phyloP scores from a whole-genome alignment of 2,888 invertebrate species.

The Laothoe populi region DNA sequence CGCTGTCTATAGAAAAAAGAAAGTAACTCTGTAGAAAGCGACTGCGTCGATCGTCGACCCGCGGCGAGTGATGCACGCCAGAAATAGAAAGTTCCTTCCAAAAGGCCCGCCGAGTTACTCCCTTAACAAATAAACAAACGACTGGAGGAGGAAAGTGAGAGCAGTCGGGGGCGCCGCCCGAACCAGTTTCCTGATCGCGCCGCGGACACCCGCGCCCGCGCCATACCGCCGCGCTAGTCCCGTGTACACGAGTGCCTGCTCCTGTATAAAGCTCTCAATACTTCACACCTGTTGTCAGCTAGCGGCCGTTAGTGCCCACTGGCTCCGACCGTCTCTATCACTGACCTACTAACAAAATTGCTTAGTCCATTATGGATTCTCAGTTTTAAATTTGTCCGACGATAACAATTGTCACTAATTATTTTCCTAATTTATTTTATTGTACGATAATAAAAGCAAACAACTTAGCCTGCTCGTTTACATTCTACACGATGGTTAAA shows the following conservation, averaged over 20 bases:
- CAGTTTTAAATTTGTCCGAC: conserved; percentile 41
- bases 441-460: conserved; percentile 42
- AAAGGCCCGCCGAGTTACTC: conserved; percentile 67
- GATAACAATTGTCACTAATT: conserved; percentile 47
- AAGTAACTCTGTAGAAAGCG: conserved; percentile 82
- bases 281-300: conserved; percentile 54
- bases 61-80: conserved; percentile 72
- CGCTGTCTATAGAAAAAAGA: conserved; percentile 73
- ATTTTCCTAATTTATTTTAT: conserved; percentile 48
- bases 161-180: conserved; percentile 62
- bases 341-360: conserved; percentile 74
- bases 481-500: neutral
- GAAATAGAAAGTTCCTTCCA: conserved; percentile 82
- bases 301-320: neutral
- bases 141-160: conserved; percentile 79
- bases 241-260: conserved; percentile 34
- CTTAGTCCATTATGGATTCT: conserved; percentile 52
- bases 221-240: conserved; percentile 38
- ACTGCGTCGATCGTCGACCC: conserved; percentile 76
- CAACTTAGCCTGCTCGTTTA: neutral
- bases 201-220: conserved; percentile 38
- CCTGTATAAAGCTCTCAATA: conserved; percentile 31
- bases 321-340: conserved; percentile 41
- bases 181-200: conserved; percentile 67
- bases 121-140: conserved; percentile 81